Evolutionary conservation across 2,113 vertebrate genomes (phyloP).

Genomic region (Myotis davidii): DNA sequence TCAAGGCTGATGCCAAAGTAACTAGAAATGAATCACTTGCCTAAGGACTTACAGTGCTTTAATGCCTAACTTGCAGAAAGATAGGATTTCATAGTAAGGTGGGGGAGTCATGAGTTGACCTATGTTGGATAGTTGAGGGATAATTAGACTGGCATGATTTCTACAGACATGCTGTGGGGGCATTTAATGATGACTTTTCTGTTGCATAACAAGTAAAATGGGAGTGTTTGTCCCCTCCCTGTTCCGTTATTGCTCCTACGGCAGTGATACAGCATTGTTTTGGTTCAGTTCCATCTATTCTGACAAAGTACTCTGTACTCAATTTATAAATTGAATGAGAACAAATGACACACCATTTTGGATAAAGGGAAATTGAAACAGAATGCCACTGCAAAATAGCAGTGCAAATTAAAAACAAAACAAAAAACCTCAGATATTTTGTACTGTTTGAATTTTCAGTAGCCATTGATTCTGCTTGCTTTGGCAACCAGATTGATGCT

Average conservation of each 20-base stretch:
- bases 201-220: slow-evolving; percentile 60
- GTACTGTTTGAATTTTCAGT: slow-evolving; percentile 37
- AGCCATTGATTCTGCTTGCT: neutral
- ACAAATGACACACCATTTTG: slow-evolving; percentile 68
- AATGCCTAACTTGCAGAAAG: slow-evolving; percentile 32
- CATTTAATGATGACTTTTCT: slow-evolving; percentile 64
- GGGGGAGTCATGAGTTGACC: slow-evolving; percentile 48
- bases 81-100: slow-evolving; percentile 46
- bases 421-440: neutral
- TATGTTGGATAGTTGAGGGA: slow-evolving; percentile 30
- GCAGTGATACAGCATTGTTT: slow-evolving; percentile 20
- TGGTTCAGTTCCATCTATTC: slow-evolving; percentile 43
- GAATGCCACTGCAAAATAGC: slow-evolving; percentile 43
- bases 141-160: slow-evolving; percentile 57
- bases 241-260: slow-evolving; percentile 4
- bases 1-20: slow-evolving; percentile 20
- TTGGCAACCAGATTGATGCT: neutral
- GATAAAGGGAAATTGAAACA: slow-evolving; percentile 60
- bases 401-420: slow-evolving; percentile 57
- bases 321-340: slow-evolving; percentile 69
- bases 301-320: slow-evolving; percentile 53
- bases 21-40: slow-evolving; percentile 56
- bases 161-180: neutral
- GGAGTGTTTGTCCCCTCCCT: neutral
- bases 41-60: slow-evolving; percentile 18